Evolutionary conservation across 2,888 invertebrate species (phyloP).

Genomic region (Campoplex capitator): DNA sequence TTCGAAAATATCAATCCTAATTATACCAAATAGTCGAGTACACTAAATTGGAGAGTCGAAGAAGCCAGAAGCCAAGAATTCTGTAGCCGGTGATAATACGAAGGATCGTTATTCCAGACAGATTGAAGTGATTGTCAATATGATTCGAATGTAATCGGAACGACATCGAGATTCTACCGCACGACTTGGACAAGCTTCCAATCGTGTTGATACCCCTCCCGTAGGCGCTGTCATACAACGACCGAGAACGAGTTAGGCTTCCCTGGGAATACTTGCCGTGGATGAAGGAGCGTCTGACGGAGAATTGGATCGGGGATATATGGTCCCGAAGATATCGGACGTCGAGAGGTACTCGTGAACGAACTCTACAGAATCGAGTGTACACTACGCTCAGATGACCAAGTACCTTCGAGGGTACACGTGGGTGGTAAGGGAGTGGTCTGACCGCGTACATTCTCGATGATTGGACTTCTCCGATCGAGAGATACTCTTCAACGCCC

Average conservation of each 20-base stretch:
- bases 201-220: not conserved
- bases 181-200: not conserved
- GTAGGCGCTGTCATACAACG: not conserved
- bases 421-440: constrained; percentile 13
- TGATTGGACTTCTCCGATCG: constrained; percentile 60
- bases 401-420: constrained; percentile 30
- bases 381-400: constrained; percentile 38
- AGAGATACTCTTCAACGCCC: constrained; percentile 40
- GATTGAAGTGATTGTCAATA: constrained; percentile 7
- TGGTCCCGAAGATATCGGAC: constrained; percentile 59
- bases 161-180: constrained; percentile 1
- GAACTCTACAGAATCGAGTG: constrained; percentile 39
- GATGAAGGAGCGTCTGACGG: constrained; percentile 1
- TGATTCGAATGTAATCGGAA: constrained; percentile 12
- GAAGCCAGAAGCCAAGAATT: not conserved
- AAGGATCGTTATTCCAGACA: not conserved
- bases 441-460: constrained; percentile 44
- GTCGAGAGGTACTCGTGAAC: constrained; percentile 59
- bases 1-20: not conserved
- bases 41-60: not conserved
- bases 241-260: not conserved
- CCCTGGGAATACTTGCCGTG: not conserved
- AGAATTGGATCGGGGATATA: constrained; percentile 32
- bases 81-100: not conserved
- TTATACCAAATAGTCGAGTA: not conserved